Conservation (phyloP, 2,797 vertebrate species). For the Champsocephalus gunnari region DNA sequence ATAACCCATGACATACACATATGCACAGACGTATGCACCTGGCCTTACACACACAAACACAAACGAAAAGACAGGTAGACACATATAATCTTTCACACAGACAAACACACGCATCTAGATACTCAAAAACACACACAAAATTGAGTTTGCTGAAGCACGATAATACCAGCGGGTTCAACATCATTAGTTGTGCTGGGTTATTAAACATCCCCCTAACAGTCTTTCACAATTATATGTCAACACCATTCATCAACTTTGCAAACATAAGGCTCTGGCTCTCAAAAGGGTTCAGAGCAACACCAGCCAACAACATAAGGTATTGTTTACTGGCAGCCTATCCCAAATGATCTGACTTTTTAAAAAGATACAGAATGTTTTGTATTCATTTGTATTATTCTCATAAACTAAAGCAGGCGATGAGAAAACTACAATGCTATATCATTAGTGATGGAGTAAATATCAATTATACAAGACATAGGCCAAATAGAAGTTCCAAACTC, state of each 20-base stretch:
- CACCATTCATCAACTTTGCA: slow-evolving; percentile 62
- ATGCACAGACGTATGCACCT: no score
- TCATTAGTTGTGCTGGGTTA: slow-evolving; percentile 72
- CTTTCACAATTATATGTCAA: slow-evolving; percentile 65
- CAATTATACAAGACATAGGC: not conserved
- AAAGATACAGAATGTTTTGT: no score
- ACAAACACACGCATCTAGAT: slow-evolving; percentile 17
- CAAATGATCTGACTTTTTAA: not conserved
- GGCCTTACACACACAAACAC: not conserved
- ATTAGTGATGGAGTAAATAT: not conserved
- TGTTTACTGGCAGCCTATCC: not conserved
- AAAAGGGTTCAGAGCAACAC: slow-evolving; percentile 25
- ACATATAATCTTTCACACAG: not conserved
- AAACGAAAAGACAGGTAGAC: not conserved
- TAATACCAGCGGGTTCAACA: slow-evolving; percentile 59
- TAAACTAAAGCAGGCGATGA: not conserved
- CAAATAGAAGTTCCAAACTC: not conserved
- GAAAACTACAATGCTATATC: not conserved
- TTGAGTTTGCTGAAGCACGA: slow-evolving; percentile 38
- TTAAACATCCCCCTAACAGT: slow-evolving; percentile 66
- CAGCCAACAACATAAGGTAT: not conserved
- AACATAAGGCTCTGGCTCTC: slow-evolving; percentile 44
- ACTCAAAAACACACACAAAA: slow-evolving; percentile 9
- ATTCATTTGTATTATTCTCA: no score
- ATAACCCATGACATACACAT: no score